These are phyloP conservation scores for Atrina japonica DNA, from an alignment of 2,888 invertebrate species.

Conservation along the genomic window DNA sequence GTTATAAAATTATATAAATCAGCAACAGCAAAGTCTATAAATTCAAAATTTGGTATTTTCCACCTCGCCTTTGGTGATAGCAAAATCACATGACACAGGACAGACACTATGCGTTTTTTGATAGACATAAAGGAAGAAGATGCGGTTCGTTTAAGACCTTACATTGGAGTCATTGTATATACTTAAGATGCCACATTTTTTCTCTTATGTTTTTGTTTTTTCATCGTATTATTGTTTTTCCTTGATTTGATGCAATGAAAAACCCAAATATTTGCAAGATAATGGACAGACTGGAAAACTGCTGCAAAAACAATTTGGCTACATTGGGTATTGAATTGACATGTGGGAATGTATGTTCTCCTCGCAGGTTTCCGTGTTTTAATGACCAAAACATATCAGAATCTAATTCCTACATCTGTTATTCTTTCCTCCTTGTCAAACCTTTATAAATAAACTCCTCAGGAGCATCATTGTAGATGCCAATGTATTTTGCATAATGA, in stretches of 20 bases:
- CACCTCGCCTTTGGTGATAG: no score
- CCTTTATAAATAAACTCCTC: slow-evolving; percentile 30
- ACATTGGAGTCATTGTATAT: no score
- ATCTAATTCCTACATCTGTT: slow-evolving; percentile 20
- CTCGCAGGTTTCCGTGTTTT: slow-evolving; percentile 29
- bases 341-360: slow-evolving; percentile 27
- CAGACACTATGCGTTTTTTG: no score
- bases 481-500: no score
- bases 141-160: no score
- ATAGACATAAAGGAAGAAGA: no score
- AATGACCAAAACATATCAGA: slow-evolving; percentile 14
- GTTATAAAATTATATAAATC: no score
- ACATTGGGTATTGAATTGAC: slow-evolving; percentile 22
- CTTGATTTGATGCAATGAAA: neutral
- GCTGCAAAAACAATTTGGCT: slow-evolving; percentile 4
- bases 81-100: no score
- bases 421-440: slow-evolving; percentile 26
- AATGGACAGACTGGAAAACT: slow-evolving; percentile 8
- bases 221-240: neutral
- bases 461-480: slow-evolving; percentile 22
- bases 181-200: no score
- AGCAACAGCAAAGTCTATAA: no score
- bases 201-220: no score
- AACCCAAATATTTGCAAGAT: slow-evolving; percentile 10
- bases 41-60: no score